Conservation (phyloP, 2,888 invertebrate species). For the Emmelina monodactyla region DNA sequence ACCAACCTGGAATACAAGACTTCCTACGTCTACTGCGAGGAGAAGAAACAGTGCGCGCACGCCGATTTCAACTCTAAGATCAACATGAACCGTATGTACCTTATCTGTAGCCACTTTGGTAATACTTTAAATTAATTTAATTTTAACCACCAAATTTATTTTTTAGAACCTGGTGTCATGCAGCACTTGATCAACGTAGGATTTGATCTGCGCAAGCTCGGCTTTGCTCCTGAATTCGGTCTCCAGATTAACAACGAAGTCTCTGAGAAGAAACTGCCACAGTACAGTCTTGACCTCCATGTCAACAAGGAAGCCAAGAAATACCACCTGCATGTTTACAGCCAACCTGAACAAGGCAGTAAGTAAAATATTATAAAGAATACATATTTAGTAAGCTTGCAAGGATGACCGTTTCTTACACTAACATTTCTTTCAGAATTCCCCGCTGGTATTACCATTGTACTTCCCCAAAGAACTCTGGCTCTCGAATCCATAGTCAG, state of each 20-base stretch:
- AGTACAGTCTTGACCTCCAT: constrained; percentile 76
- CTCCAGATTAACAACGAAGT: constrained; percentile 70
- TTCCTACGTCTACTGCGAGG: constrained; percentile 77
- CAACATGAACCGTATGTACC: constrained; percentile 20
- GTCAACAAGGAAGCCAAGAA: constrained; percentile 75
- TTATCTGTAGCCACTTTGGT: too few relatives aligned
- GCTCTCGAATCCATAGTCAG: constrained; percentile 66
- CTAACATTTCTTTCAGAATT: constrained; percentile 25
- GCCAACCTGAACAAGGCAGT: constrained; percentile 71
- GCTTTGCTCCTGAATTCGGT: constrained; percentile 78
- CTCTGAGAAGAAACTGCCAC: constrained; percentile 63
- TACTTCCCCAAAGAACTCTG: constrained; percentile 73
- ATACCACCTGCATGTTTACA: constrained; percentile 73
- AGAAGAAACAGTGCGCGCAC: constrained; percentile 80
- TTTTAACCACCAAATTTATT: not conserved
- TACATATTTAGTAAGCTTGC: too few relatives aligned
- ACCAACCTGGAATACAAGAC: constrained; percentile 77
- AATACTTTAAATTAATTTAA: too few relatives aligned
- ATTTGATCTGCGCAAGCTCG: constrained; percentile 76
- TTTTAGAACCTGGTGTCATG: constrained; percentile 54
- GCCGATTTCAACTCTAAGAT: constrained; percentile 72
- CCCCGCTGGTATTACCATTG: constrained; percentile 63
- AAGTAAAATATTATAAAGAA: too few relatives aligned
- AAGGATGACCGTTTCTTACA: not conserved
- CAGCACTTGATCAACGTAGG: constrained; percentile 71